Evolutionary conservation across 2,113 vertebrate genomes (phyloP), one percentile per base, ranked within the genome.

Genomic region (Penelope pileata): DNA sequence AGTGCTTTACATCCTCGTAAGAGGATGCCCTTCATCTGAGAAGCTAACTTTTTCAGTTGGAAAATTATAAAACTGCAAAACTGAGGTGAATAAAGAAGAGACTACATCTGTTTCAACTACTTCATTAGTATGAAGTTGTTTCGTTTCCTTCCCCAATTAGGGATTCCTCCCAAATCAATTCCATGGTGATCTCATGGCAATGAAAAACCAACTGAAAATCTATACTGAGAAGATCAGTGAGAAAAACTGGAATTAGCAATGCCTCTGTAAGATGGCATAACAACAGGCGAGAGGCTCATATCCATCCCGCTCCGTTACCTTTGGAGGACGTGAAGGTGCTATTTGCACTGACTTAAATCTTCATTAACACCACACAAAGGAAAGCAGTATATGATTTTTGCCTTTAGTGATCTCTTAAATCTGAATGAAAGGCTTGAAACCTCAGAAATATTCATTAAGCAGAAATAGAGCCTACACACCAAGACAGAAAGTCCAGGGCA

Each of bases 61-160:
- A 18, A 32, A 26, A 16, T 0, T 1, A 10, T 5, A 30, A 64
- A 21, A 15, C 36, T 34, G 80, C 0, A 0, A 73, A 48, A 58
- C 0, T 0, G 0, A 54, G 43, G 42, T 0, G 7, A 13, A 21
- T 3, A 2, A 60, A 4, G 47, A 11, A 24, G 32, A 24, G 19
- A 1, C 59, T 4, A 0, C 24, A 12, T 3, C 7, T 5, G 51
- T 5, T 14, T 0, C 1, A 45, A 9, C 16, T 0, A 6, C 7
- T 1, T 9, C 32, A 24, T 2, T 1, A n/a, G n/a, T 6, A 43
- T 2, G 72, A 17, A 29, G 45, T 6, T 0, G 17, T 9, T 74
- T 16, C 12, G 14, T 5, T 59, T 40, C 32, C 69, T 53, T 13
- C 58, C 64, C 43, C 40, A 29, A 7, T 2, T 5, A 30, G 56